phyloP scores from a whole-genome alignment of 2,888 invertebrate genomes.

The Timema podura region DNA sequence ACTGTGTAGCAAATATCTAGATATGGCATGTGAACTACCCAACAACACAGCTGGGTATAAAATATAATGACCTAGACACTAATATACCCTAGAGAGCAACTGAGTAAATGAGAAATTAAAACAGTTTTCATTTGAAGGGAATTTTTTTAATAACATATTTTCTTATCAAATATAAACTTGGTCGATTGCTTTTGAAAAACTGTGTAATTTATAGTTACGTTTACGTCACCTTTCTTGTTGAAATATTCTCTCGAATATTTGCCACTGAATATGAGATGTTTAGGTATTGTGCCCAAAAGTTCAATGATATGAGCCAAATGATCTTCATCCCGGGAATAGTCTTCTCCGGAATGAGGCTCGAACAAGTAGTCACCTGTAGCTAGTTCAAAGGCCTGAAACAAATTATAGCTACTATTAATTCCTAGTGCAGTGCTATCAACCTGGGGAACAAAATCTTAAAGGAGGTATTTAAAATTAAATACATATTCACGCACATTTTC shows the following conservation, averaged over 20 bases:
- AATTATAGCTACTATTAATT: no score
- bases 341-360: conserved; percentile 73
- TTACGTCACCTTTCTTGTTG: conserved; percentile 66
- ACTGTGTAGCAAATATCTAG: no score
- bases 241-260: conserved; percentile 72
- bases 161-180: no score
- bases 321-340: conserved; percentile 75
- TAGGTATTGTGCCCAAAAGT: conserved; percentile 80
- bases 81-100: no score
- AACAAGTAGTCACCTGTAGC: conserved; percentile 86
- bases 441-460: neutral
- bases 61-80: no score
- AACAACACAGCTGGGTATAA: no score
- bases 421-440: no score
- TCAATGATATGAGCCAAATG: conserved; percentile 83
- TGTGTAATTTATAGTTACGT: conserved; percentile 25
- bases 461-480: neutral
- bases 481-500: no score
- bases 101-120: no score
- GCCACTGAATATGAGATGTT: conserved; percentile 67
- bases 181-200: neutral
- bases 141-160: no score
- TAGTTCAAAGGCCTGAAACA: conserved; percentile 65
- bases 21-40: no score
- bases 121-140: no score